These are phyloP conservation scores for Stramonita haemastoma DNA, from an alignment of 2,888 invertebrate genomes.

Conservation along the genomic window DNA sequence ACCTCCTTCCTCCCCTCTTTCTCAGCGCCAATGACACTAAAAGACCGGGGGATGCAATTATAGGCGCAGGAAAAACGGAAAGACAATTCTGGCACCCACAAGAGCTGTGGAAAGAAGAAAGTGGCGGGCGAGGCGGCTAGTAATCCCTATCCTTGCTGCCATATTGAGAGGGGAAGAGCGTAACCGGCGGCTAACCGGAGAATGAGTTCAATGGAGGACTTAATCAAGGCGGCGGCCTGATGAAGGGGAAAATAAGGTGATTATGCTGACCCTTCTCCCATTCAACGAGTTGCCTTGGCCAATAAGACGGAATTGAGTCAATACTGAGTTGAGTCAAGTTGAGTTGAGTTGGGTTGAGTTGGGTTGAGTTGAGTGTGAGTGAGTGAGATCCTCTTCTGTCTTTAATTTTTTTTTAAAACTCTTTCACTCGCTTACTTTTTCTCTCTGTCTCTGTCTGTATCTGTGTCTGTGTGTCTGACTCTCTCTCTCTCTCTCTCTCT, in stretches of 20 bases:
- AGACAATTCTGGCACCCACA: slow-evolving; percentile 30
- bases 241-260: slow-evolving; percentile 50
- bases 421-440: not conserved
- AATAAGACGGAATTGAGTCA: slow-evolving; percentile 49
- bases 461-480: not conserved
- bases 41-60: slow-evolving; percentile 40
- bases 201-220: slow-evolving; percentile 50
- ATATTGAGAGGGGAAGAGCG: slow-evolving; percentile 41
- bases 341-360: too few species aligned
- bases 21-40: slow-evolving; percentile 36
- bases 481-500: not conserved
- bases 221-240: slow-evolving; percentile 48
- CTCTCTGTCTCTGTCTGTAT: slow-evolving; percentile 21
- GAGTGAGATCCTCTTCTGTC: not conserved
- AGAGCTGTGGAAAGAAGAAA: slow-evolving; percentile 8
- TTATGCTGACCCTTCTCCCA: slow-evolving; percentile 46
- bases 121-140: not conserved
- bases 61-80: slow-evolving; percentile 32
- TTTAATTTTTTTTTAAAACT: not conserved
- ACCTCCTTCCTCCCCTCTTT: slow-evolving; percentile 4
- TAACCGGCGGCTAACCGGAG: slow-evolving; percentile 47
- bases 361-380: too few species aligned
- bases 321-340: slow-evolving; percentile 12
- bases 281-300: slow-evolving; percentile 42
- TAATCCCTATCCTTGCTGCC: slow-evolving; percentile 26